phyloP scores from a whole-genome alignment of 2,797 vertebrate genomes.

The Myripristis murdjan region DNA sequence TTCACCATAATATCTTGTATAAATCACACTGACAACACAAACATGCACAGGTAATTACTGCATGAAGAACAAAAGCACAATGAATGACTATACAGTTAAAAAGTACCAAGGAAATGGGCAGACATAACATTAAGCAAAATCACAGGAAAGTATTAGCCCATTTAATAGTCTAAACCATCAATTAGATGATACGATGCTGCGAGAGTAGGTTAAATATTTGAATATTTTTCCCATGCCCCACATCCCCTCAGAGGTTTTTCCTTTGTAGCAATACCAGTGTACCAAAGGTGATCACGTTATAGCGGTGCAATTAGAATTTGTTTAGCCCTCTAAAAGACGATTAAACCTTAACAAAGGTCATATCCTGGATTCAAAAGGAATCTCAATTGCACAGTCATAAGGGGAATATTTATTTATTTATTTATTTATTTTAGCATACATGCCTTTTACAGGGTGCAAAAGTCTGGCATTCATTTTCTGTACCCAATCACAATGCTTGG shows the following conservation, averaged over 20 bases:
- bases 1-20: no score
- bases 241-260: neutral
- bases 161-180: neutral
- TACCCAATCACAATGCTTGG: conserved; percentile 55
- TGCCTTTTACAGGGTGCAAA: conserved; percentile 74
- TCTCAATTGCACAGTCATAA: conserved; percentile 50
- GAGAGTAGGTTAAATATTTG: no score
- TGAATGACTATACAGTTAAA: conserved; percentile 9
- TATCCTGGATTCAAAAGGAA: conserved; percentile 38
- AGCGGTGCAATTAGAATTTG: conserved; percentile 19
- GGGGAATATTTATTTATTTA: conserved; percentile 60
- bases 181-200: no score
- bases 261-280: conserved; percentile 16
- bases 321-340: conserved; percentile 32
- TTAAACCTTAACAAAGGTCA: conserved; percentile 31
- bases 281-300: conserved; percentile 6
- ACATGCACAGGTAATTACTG: no score
- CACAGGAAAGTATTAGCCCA: conserved; percentile 5
- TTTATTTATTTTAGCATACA: conserved; percentile 34
- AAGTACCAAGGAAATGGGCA: neutral
- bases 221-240: no score
- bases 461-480: conserved; percentile 78
- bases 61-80: neutral
- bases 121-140: neutral
- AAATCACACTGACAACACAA: no score